Evolutionary conservation across 2,113 vertebrate genomes (phyloP).

Genomic region (Siniperca knerii): DNA sequence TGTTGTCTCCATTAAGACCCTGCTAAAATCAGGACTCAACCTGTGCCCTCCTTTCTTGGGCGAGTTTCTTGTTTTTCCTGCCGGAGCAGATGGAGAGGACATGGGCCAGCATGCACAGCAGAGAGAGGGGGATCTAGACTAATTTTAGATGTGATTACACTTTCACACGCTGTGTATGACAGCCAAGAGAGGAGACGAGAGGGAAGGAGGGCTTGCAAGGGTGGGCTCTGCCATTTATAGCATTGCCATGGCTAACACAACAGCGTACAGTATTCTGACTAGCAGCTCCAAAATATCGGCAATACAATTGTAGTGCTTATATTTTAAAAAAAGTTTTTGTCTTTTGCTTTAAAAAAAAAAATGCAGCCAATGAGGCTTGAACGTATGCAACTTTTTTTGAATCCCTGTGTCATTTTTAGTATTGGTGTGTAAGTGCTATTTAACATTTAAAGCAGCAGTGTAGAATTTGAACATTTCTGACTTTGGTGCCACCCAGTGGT

Average conservation of each 20-base stretch:
- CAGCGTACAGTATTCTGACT: constrained; percentile 16
- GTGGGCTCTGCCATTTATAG: constrained; percentile 70
- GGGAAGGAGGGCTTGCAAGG: constrained; percentile 27
- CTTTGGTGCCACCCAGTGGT: not conserved
- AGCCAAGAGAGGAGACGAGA: constrained; percentile 65
- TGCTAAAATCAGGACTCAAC: constrained; percentile 1
- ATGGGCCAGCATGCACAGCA: constrained; percentile 72
- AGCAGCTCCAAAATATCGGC: constrained; percentile 8
- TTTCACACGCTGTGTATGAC: constrained; percentile 76
- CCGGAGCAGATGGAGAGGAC: constrained; percentile 81
- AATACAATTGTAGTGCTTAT: not conserved
- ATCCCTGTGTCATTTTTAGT: not conserved
- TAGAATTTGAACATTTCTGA: constrained; percentile 5
- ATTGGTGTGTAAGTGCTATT: not conserved
- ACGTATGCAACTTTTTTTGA: not conserved
- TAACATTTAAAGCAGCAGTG: not conserved
- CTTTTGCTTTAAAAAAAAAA: not conserved
- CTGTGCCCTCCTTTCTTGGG: constrained; percentile 25
- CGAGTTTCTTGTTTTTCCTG: constrained; percentile 65
- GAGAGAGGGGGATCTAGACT: constrained; percentile 56
- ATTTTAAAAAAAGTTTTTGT: not conserved
- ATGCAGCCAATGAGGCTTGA: not conserved
- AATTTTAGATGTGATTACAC: constrained; percentile 79
- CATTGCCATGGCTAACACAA: constrained; percentile 37
- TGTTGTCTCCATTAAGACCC: not conserved